Conservation (phyloP, 2,888 invertebrate genomes). For the Drosophila flavopinicola region DNA sequence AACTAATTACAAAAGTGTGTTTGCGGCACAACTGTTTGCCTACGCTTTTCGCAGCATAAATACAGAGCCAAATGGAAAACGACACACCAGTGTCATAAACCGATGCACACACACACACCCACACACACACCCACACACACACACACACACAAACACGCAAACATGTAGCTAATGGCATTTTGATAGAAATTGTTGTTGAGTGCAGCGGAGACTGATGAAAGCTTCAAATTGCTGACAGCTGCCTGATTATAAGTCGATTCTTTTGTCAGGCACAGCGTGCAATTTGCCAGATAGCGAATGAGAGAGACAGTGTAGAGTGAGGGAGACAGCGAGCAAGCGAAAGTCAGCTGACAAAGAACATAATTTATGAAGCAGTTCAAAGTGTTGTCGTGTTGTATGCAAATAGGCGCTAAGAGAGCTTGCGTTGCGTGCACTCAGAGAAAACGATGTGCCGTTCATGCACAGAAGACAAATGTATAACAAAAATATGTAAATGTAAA, state of each 20-base stretch:
- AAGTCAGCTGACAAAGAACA: conserved; percentile 43
- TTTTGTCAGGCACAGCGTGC: conserved; percentile 29
- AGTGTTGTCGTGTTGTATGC: conserved; percentile 50
- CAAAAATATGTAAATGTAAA: too few species aligned
- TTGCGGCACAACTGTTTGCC: conserved; percentile 11
- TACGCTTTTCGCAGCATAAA: conserved; percentile 24
- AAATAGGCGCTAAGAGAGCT: conserved; percentile 34
- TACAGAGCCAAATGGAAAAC: conserved; percentile 27
- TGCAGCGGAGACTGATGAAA: conserved; percentile 25
- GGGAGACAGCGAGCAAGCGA: conserved; percentile 1
- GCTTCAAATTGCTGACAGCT: conserved; percentile 55
- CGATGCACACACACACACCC: conserved; percentile 3
- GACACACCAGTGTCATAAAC: not conserved
- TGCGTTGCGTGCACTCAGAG: not conserved
- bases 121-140: conserved; percentile 4
- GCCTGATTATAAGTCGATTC: conserved; percentile 57
- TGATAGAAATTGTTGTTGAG: conserved; percentile 50
- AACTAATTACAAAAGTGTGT: conserved; percentile 57
- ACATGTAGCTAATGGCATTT: conserved; percentile 60
- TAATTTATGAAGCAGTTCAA: conserved; percentile 45
- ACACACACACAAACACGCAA: not conserved
- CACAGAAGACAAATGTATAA: too few species aligned
- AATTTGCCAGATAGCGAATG: not conserved
- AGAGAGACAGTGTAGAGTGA: not conserved
- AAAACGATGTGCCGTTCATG: not conserved